Conservation (phyloP, 2,888 invertebrate species). For the Heliconius charithonia region DNA sequence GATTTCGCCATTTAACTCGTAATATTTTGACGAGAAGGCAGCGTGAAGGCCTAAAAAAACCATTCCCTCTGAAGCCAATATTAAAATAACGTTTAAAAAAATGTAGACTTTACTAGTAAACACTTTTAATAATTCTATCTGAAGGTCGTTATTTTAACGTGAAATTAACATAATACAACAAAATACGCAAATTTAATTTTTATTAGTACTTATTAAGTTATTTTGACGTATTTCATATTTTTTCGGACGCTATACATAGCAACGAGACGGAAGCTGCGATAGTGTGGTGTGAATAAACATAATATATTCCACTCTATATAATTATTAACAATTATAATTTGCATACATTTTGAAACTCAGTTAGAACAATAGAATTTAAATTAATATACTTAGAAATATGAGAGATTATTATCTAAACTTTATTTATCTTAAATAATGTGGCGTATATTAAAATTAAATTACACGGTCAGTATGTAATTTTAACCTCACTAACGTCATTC, state of each 20-base stretch:
- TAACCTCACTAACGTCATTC: too few species aligned
- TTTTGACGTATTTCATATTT: not conserved
- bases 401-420: slow-evolving; percentile 3
- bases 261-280: slow-evolving; percentile 5
- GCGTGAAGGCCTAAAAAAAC: too few species aligned
- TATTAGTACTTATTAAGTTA: not conserved
- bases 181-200: slow-evolving; percentile 5
- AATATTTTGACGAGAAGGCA: not conserved
- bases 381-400: slow-evolving; percentile 17
- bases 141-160: not conserved
- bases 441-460: not conserved
- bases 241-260: not conserved
- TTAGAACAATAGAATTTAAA: slow-evolving; percentile 17
- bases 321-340: slow-evolving; percentile 15
- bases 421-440: slow-evolving; percentile 6
- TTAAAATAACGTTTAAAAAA: not conserved
- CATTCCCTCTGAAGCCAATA: not conserved
- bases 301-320: slow-evolving; percentile 22
- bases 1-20: not conserved
- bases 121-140: not conserved
- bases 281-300: slow-evolving; percentile 15
- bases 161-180: not conserved
- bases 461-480: slow-evolving; percentile 4
- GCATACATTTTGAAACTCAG: slow-evolving; percentile 6
- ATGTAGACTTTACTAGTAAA: not conserved